Evolutionary conservation across 1,140 invertebrate genomes (phyloP), one percentile per base, ranked within the genome.

Genomic region (Penaeus chinensis): DNA sequence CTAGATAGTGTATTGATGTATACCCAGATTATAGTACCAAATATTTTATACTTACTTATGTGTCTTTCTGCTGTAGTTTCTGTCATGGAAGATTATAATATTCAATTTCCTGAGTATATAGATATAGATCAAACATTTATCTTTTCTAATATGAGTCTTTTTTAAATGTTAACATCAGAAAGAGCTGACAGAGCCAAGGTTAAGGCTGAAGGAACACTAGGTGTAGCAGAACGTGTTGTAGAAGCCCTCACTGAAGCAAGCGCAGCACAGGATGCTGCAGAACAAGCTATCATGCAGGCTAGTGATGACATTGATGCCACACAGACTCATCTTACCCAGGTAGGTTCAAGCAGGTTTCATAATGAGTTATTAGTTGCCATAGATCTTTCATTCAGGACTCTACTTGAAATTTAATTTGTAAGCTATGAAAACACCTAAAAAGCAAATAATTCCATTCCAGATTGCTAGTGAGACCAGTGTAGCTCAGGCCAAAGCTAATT

Each of bases 281-380:
- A 95, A 90, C 92, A 92, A 74, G 96, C 96, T 62, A 98, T 98
- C 90, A 93, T 95, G 63, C 95, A 95, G 91, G 97, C 97, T 0
- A 95, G 95, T 85, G 93, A 93, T 54, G 96, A 98, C 91, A 97
- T 98, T 63, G 92, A 93, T 54, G 93, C 94, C 84, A 96, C 96
- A 18, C 94, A 96, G 90, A 93, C 93, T 85, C 96, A 98, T 93
- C 93, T 99, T 54, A 93, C 93, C 27, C 92, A 93, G 92, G 94
- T 94, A 91, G 90, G 87, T 74, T 54, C 54, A 54, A 54, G 54
- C 54, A 54, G 54, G 54, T 11, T 8, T 54, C 8, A 10, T 54
- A 13, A 13, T 54, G 13, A 8, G 8, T 2, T 54, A 13, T 11
- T 54, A 54, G 11, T 54, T 54, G 54, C 11, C 54, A 13, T 54